These are phyloP conservation scores for Podilymbus podiceps DNA, from an alignment of 2,113 vertebrate genomes.

Conservation along the genomic window DNA sequence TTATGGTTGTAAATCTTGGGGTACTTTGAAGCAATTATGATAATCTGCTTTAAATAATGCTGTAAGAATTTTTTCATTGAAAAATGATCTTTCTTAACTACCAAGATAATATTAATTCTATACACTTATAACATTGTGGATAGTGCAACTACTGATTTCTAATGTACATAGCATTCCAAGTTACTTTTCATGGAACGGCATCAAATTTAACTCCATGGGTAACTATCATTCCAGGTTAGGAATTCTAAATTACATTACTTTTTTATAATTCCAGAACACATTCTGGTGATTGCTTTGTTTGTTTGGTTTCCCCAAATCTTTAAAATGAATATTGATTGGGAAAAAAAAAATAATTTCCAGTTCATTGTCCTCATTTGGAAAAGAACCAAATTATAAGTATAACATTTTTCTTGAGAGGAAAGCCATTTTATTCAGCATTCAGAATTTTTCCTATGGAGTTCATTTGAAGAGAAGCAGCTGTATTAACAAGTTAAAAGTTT, in stretches of 20 bases:
- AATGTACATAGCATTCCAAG: neutral
- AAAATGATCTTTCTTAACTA: neutral
- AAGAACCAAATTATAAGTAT: neutral
- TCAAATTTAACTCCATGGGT: neutral
- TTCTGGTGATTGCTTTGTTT: neutral
- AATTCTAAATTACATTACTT: neutral
- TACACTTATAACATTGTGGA: neutral
- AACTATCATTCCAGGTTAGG: neutral
- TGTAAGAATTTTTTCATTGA: neutral
- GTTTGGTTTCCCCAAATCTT: neutral
- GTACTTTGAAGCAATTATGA: neutral
- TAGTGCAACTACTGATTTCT: neutral
- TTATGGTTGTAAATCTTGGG: neutral
- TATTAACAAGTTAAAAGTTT: neutral
- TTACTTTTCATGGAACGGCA: neutral
- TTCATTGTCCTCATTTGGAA: neutral
- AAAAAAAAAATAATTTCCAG: neutral
- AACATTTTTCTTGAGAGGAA: neutral
- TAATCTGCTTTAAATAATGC: neutral
- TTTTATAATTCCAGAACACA: neutral
- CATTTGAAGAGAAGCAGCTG: neutral
- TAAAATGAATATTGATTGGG: neutral
- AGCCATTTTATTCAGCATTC: neutral
- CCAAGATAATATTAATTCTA: neutral
- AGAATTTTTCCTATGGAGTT: neutral